These are phyloP conservation scores for Karalla daura DNA, from an alignment of 2,797 vertebrate genomes.

Conservation along the genomic window DNA sequence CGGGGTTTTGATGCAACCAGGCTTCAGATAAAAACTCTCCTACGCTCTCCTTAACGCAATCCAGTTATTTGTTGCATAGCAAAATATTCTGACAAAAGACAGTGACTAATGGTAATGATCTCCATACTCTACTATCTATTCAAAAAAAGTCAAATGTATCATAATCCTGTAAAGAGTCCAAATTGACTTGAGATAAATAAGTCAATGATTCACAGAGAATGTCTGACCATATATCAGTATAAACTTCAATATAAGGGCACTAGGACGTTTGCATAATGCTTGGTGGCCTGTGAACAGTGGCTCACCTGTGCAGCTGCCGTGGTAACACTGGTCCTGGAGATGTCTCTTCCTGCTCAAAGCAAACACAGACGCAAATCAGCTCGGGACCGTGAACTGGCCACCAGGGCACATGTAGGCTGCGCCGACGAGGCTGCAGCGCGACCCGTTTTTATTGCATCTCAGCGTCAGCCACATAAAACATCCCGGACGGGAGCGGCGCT, in stretches of 20 bases:
- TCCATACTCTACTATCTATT: no score
- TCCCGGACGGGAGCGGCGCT: constrained; percentile 18
- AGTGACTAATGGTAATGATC: no score
- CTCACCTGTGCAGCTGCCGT: constrained; percentile 70
- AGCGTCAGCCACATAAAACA: constrained; percentile 33
- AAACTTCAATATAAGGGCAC: not conserved
- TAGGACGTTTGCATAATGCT: not conserved
- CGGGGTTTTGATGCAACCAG: not conserved
- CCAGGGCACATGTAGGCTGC: not conserved
- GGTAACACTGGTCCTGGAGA: constrained; percentile 34
- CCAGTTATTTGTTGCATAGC: no score
- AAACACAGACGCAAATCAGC: constrained; percentile 29
- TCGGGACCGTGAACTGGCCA: not conserved
- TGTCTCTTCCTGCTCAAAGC: constrained; percentile 66
- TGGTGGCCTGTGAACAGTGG: not conserved
- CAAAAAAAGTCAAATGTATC: no score
- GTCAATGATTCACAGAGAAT: not conserved
- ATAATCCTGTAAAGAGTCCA: no score
- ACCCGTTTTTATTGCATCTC: constrained; percentile 24
- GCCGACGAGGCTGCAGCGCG: not conserved
- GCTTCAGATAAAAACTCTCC: no score
- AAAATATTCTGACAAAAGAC: no score
- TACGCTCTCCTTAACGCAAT: no score
- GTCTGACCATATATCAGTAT: not conserved
- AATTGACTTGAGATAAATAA: not conserved